phyloP scores from a whole-genome alignment of 2,113 vertebrate genomes.

The Peucedramus taeniatus region DNA sequence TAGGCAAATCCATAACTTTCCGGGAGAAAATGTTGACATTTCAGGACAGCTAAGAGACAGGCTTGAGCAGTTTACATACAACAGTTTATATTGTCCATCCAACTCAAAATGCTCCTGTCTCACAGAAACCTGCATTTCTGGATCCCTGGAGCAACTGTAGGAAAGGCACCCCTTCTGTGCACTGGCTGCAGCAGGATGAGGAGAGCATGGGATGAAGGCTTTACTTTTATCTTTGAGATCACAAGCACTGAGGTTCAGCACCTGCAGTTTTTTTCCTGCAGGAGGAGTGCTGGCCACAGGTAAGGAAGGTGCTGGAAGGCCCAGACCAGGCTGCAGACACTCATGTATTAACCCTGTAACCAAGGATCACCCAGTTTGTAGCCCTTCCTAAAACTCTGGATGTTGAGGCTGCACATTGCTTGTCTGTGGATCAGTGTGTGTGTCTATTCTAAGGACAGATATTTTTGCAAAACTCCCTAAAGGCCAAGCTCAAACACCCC shows the following conservation, averaged over 20 bases:
- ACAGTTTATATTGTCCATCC: background rate
- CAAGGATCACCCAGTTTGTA: background rate
- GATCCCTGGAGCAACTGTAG: background rate
- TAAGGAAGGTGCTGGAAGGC: background rate
- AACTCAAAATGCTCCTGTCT: background rate
- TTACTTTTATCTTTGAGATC: background rate
- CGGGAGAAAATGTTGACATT: background rate
- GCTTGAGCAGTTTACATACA: background rate
- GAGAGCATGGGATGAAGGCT: background rate
- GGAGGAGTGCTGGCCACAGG: background rate
- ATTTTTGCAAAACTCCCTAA: background rate
- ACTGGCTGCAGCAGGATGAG: background rate
- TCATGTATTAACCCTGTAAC: background rate
- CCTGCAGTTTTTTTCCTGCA: background rate
- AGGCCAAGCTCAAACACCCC: background rate
- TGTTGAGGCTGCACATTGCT: background rate
- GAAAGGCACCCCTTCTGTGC: background rate
- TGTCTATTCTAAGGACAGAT: background rate
- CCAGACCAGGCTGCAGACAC: background rate
- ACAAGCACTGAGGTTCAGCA: accelerated
- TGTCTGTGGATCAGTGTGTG: background rate
- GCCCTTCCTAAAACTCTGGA: background rate
- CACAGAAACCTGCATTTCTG: background rate
- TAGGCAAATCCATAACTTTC: background rate
- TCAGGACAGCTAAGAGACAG: background rate